phyloP scores from a whole-genome alignment of 2,113 vertebrate species.

The Athene noctua region DNA sequence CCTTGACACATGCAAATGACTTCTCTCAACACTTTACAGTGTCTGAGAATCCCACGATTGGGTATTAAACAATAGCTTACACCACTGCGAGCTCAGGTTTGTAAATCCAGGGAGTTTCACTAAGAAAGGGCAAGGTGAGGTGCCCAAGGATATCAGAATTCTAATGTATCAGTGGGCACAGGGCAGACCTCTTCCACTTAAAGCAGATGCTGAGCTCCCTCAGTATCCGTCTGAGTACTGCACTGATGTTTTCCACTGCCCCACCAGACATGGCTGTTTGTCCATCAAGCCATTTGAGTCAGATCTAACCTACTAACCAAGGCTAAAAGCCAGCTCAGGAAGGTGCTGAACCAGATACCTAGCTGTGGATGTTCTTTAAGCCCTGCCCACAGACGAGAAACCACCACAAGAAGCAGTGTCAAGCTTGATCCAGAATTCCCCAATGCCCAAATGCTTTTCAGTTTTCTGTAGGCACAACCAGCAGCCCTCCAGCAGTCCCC shows the following conservation, averaged over 20 bases:
- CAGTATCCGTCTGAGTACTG: fast-evolving
- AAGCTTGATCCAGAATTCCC: neutral
- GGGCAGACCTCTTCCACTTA: neutral
- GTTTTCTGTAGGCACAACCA: neutral
- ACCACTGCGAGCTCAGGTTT: neutral
- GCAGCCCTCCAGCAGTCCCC: too few species aligned
- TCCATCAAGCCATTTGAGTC: neutral
- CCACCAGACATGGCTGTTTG: neutral
- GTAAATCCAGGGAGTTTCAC: neutral
- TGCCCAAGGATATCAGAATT: neutral
- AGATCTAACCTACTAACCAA: neutral
- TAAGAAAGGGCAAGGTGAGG: neutral
- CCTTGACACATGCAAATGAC: neutral
- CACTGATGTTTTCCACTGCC: neutral
- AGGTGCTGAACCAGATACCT: neutral
- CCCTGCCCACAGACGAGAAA: neutral
- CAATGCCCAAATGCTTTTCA: neutral
- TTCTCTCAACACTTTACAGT: neutral
- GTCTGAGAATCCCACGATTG: neutral
- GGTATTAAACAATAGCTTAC: neutral
- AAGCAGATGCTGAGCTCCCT: neutral
- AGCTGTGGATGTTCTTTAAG: neutral
- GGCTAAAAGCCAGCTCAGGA: neutral
- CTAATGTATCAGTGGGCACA: neutral
- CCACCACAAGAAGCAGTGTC: neutral